Evolutionary conservation across 2,113 vertebrate genomes (phyloP).

Genomic region (Lophotis ruficrista): DNA sequence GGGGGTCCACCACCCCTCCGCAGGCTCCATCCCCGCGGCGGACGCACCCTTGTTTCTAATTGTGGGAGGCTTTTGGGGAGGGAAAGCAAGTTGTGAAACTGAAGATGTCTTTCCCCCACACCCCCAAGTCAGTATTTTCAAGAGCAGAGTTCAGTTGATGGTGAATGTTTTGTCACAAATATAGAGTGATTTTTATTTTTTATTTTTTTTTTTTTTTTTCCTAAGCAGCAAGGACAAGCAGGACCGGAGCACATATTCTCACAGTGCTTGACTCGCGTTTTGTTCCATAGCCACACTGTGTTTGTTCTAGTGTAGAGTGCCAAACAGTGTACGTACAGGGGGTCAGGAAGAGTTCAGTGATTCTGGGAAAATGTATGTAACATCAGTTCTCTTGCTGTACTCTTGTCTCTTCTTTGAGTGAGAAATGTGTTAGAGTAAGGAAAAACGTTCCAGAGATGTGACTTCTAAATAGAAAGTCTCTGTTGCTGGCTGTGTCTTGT

Average conservation of each 20-base stretch:
- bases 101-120: background rate
- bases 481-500: background rate
- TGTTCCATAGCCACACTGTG: background rate
- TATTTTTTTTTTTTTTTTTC: too few relatives aligned
- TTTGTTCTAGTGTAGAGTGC: background rate
- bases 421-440: background rate
- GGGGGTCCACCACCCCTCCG: background rate
- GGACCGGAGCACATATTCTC: background rate
- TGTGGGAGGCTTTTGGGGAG: accelerated
- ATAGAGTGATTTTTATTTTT: background rate
- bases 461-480: background rate
- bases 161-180: background rate
- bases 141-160: background rate
- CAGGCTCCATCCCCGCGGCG: accelerated
- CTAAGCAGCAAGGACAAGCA: accelerated
- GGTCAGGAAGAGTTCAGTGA: background rate
- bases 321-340: background rate
- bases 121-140: background rate
- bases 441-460: accelerated
- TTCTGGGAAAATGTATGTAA: background rate
- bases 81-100: background rate
- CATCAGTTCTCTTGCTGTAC: background rate
- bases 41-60: too few relatives aligned
- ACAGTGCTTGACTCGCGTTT: background rate
- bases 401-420: background rate